Percentiles rank a stretch among this genome's conserved stretches.
Evolutionary conservation across 1,140 invertebrate genomes (phyloP).

Genomic region (Melitaea cinxia): DNA sequence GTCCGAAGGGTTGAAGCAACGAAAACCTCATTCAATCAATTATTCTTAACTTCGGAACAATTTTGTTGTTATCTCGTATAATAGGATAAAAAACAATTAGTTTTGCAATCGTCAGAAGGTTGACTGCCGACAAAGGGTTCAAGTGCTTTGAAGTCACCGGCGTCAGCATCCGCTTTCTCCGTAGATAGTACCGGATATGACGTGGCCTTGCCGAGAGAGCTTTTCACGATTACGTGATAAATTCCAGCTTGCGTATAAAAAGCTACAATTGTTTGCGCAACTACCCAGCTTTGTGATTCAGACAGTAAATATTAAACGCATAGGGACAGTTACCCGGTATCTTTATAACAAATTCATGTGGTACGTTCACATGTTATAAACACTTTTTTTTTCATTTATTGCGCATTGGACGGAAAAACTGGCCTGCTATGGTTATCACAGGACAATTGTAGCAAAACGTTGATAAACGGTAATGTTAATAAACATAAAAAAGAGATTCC

Average conservation of each 20-base stretch:
- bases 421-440: too few species aligned
- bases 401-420: too few species aligned
- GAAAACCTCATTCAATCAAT: background rate
- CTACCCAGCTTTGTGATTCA: constrained; percentile 32
- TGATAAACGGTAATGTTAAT: too few species aligned
- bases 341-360: too few species aligned
- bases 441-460: too few species aligned
- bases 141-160: constrained; percentile 62
- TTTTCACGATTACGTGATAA: constrained; percentile 77
- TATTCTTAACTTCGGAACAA: constrained; percentile 18
- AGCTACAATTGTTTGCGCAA: constrained; percentile 48
- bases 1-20: background rate
- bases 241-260: constrained; percentile 67
- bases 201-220: constrained; percentile 70
- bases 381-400: too few species aligned
- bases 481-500: too few species aligned
- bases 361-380: too few species aligned
- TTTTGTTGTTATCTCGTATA: constrained; percentile 41
- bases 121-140: constrained; percentile 61
- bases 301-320: constrained; percentile 7
- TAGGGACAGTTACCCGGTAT: background rate
- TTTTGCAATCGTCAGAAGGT: constrained; percentile 66
- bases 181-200: constrained; percentile 70
- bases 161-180: constrained; percentile 72
- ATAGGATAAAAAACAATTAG: constrained; percentile 52